Evolutionary conservation across 2,797 vertebrate species (phyloP), one percentile per base, ranked within the genome.

Genomic region (Pristis pectinata): DNA sequence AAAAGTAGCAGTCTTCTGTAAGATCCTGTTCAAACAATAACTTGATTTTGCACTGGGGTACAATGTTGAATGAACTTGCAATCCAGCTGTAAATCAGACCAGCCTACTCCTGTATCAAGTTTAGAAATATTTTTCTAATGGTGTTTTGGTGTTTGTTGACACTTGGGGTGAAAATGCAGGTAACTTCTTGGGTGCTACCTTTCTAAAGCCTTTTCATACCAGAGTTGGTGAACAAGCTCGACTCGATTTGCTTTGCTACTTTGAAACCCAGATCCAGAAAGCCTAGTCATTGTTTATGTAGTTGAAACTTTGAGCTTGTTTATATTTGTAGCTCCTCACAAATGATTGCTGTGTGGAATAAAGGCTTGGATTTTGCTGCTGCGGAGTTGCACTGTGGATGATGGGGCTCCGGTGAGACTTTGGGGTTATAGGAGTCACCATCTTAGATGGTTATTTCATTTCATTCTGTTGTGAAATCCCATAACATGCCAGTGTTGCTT

Each of bases 41-140:
- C 6, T 27, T n/a, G 49, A 67, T 94, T n/a, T 96, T 64, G 79
- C 95, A 95, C 94, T 4, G 4, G 91, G 7, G 30, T 94, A 56
- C 27, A 95, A 41, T 27, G 27, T 61, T 61, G 30, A 19, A 1
- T 89, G 56, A 89, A n/a, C 7, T 53, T 37, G 49, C 17, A 10
- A 24, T 93, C 44, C 61, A 10, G 1, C 64, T 70, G 27, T 74
- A 41, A 49, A 70, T 44, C 27, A 61, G 37, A 67, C 6, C 41
- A n/a, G 59, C 9, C 30, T 44, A 13, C 87, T 19, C 15, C 41
- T 41, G 44, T 22, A 0, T 72, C 10, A 9, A 15, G 11, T 74
- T 95, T 3, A 70, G 19, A 3, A 34, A 61, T 2, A 19, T 27
- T 37, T 13, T 76, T 72, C 70, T 17, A 19, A 1, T 72, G 5